Conservation (phyloP, 2,113 vertebrate genomes). For the Australoheros scitulus region DNA sequence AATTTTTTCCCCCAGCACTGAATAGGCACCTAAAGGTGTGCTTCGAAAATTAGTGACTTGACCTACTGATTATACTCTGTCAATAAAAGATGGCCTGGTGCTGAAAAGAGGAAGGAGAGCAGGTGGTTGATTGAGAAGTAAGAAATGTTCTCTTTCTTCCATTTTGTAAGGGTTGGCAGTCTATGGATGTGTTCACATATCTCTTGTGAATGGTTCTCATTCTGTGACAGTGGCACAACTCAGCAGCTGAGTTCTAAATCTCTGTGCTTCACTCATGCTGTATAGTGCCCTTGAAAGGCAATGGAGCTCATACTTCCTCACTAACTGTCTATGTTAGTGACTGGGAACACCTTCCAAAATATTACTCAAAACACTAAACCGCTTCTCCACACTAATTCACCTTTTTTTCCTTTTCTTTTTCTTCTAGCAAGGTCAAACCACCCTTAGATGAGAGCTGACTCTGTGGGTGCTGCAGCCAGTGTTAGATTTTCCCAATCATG, state of each 20-base stretch:
- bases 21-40: slow-evolving; percentile 67
- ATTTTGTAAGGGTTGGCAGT: neutral
- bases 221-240: slow-evolving; percentile 36
- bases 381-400: neutral
- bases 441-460: neutral
- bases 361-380: neutral
- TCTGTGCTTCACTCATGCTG: slow-evolving; percentile 19
- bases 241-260: slow-evolving; percentile 23
- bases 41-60: slow-evolving; percentile 68
- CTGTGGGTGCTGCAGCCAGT: neutral
- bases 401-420: neutral
- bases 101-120: slow-evolving; percentile 38
- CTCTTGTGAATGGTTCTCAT: slow-evolving; percentile 22
- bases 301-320: neutral
- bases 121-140: slow-evolving; percentile 50
- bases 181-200: neutral
- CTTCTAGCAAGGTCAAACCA: neutral
- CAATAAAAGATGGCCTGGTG: slow-evolving; percentile 28
- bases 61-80: slow-evolving; percentile 63
- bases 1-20: slow-evolving; percentile 65
- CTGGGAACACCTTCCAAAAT: neutral
- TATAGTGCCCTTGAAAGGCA: slow-evolving; percentile 27
- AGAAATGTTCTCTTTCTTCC: slow-evolving; percentile 13
- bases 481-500: no score
- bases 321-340: neutral